Evolutionary conservation across 2,797 vertebrate species (phyloP), one percentile per base, ranked within the genome.

Genomic region (Sebastes ruberrimus): DNA sequence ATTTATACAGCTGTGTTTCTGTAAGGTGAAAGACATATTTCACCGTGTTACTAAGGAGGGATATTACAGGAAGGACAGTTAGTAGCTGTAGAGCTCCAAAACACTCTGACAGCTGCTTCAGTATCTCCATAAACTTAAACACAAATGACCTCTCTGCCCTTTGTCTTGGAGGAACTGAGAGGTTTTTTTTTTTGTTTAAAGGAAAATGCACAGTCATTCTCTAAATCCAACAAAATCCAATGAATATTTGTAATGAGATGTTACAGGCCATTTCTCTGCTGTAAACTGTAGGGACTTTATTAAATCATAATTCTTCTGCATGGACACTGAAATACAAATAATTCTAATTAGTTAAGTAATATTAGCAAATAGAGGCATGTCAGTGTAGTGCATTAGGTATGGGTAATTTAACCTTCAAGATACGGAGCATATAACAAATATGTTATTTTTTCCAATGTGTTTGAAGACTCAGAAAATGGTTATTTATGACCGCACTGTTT

Each of bases 1-100:
- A 94, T 95, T 92, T 90, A 91, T 94, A 83, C 71, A 78, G 80
- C 82, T 74, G 83, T 80, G 92, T 90, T 83, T 87, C 73, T 85
- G 55, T 69, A 73, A 89, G 91, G 87, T 88, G 85, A 93, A 83
- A 86, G 65, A 84, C 76, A 77, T 66, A 83, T 86, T 90, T 89
- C 57, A 80, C 56, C 88, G 85, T 86, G 85, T 90, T 79, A 76
- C 59, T 52, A 72, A 70, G 78, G 65, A 68, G 32, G 13, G 9
- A 71, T 84, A 85, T 88, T 81, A 87, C 75, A 87, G 33, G 82
- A 75, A 62, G 68, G 74, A 76, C 69, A 49, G 73, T 46, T 60
- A 67, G 64, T 72, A 77, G 67, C 71, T 46, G 22, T 16, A 35
- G 59, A 76, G 38, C 42, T 85, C 63, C 20, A 42, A 74, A 87